Evolutionary conservation across 2,888 invertebrate species (phyloP).

Genomic region (Yponomeuta sedellus): DNA sequence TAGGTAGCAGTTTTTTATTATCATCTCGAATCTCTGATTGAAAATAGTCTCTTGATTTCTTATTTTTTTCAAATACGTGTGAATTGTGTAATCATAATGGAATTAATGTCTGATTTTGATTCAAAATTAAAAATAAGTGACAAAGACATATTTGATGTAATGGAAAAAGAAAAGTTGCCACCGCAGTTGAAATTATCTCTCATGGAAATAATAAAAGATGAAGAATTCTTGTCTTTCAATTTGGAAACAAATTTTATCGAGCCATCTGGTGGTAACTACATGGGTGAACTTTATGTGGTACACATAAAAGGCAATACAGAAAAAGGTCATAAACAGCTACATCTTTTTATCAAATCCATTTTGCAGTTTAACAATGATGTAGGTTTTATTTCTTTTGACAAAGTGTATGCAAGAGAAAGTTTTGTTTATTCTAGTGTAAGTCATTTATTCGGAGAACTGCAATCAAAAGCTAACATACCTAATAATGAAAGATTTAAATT

Average conservation of each 20-base stretch:
- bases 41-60: constrained; percentile 4
- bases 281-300: constrained; percentile 27
- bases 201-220: neutral
- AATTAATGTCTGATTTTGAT: neutral
- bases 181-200: neutral
- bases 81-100: neutral
- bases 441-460: constrained; percentile 34
- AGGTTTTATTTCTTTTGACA: constrained; percentile 28
- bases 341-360: constrained; percentile 47
- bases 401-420: constrained; percentile 38
- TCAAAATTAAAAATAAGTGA: neutral
- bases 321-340: constrained; percentile 27
- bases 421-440: constrained; percentile 40
- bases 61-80: neutral
- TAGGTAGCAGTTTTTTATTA: too few species aligned
- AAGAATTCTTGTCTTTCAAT: constrained; percentile 5
- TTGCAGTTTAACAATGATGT: constrained; percentile 30
- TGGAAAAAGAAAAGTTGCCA: neutral
- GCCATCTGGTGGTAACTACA: constrained; percentile 16
- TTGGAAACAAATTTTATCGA: constrained; percentile 13
- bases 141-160: neutral
- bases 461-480: constrained; percentile 37
- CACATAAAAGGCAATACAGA: constrained; percentile 16
- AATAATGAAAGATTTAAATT: constrained; percentile 34
- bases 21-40: neutral